These are phyloP conservation scores for Forbesichthys agassizii DNA, from an alignment of 2,113 vertebrate genomes.

Conservation along the genomic window DNA sequence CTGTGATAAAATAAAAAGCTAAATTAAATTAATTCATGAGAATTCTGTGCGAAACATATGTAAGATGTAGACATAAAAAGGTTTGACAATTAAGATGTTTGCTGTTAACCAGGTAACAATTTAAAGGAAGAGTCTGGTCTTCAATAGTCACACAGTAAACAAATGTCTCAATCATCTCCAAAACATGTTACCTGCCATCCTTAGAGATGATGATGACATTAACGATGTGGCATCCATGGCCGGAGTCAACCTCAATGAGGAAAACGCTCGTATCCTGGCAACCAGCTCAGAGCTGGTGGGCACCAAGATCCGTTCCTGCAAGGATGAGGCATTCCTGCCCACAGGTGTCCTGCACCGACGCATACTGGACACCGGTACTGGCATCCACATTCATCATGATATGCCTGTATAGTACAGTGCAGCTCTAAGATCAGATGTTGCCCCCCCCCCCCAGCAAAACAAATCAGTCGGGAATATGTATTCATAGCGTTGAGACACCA, in stretches of 20 bases:
- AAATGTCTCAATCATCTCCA: neutral
- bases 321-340: conserved; percentile 86
- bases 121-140: neutral
- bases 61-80: no score
- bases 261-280: conserved; percentile 85
- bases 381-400: neutral
- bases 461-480: no score
- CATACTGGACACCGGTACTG: conserved; percentile 83
- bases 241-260: conserved; percentile 86
- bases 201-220: conserved; percentile 87
- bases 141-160: neutral
- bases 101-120: no score
- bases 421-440: no score
- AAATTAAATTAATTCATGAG: no score
- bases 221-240: conserved; percentile 89
- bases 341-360: conserved; percentile 80
- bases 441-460: no score
- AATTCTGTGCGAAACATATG: no score
- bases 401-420: no score
- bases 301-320: conserved; percentile 84
- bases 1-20: no score
- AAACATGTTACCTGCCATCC: neutral
- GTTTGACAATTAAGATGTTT: no score
- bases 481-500: no score
- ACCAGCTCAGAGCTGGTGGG: conserved; percentile 85